Conservation (phyloP, 2,888 invertebrate genomes). For the Mantis religiosa region DNA sequence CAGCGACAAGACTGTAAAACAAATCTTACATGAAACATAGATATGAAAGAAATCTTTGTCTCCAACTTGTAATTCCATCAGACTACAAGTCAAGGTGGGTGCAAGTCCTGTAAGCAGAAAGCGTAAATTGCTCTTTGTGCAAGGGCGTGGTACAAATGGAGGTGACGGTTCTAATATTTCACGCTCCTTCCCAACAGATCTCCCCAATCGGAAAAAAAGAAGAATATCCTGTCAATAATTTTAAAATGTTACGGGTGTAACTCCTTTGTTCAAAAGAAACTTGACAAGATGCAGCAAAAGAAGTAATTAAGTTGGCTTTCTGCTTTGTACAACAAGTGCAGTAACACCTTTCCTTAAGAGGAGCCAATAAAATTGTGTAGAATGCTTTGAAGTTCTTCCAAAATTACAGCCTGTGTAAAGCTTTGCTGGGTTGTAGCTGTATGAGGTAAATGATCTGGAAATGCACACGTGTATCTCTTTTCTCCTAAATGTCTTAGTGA, state of each 20-base stretch:
- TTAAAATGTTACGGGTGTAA: background rate
- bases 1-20: too few relatives aligned
- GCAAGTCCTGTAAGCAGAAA: background rate
- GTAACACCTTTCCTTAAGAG: background rate
- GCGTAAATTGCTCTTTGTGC: background rate
- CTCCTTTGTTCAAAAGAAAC: background rate
- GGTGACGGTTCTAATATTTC: background rate
- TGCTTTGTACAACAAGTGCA: background rate
- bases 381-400: too few relatives aligned
- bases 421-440: too few relatives aligned
- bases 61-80: background rate
- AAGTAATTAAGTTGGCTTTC: background rate
- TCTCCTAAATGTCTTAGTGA: too few relatives aligned
- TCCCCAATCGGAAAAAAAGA: background rate
- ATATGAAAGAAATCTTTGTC: background rate
- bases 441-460: too few relatives aligned
- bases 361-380: too few relatives aligned
- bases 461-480: too few relatives aligned
- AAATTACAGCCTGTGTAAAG: too few relatives aligned
- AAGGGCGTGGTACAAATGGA: background rate
- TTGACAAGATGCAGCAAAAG: background rate
- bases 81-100: background rate
- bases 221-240: background rate
- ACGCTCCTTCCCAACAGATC: background rate
- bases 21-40: background rate